Conservation (phyloP, 2,797 vertebrate genomes). For the Craterocephalus amniculus region DNA sequence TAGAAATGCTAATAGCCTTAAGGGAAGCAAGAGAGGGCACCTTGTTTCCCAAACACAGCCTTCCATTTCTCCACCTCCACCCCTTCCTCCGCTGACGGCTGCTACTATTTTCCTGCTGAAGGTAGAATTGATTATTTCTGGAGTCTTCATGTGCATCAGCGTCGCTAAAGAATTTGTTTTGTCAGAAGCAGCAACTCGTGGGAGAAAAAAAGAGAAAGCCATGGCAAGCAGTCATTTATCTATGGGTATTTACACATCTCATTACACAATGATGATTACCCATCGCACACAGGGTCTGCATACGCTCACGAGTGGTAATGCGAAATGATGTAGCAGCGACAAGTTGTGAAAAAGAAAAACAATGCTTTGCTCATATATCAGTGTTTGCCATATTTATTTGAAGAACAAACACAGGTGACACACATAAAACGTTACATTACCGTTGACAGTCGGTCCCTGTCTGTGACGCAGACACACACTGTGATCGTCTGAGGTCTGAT, state of each 20-base stretch:
- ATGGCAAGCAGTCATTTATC: conserved; percentile 46
- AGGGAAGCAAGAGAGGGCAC: conserved; percentile 43
- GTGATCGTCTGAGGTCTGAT: conserved; percentile 40
- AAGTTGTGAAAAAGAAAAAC: conserved; percentile 28
- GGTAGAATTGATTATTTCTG: conserved; percentile 58
- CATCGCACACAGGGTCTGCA: conserved; percentile 18
- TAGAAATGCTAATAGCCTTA: conserved; percentile 77
- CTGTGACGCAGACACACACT: conserved; percentile 13
- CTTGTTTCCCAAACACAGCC: conserved; percentile 38
- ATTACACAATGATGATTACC: conserved; percentile 56
- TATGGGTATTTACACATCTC: conserved; percentile 60
- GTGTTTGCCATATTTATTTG: conserved; percentile 44
- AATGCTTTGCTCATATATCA: conserved; percentile 40
- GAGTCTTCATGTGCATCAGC: conserved; percentile 25
- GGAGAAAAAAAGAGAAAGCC: conserved; percentile 18
- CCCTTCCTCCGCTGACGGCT: conserved; percentile 39
- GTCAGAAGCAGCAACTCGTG: conserved; percentile 24
- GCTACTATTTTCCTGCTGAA: conserved; percentile 48
- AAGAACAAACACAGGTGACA: conserved; percentile 24
- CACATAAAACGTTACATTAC: neutral
- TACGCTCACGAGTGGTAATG: conserved; percentile 21
- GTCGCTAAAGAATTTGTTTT: conserved; percentile 16
- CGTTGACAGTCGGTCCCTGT: conserved; percentile 5
- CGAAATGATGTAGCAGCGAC: conserved; percentile 41
- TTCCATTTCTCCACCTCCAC: conserved; percentile 31